Conservation (phyloP, 2,888 invertebrate species). For the Drosophila percnosoma region DNA sequence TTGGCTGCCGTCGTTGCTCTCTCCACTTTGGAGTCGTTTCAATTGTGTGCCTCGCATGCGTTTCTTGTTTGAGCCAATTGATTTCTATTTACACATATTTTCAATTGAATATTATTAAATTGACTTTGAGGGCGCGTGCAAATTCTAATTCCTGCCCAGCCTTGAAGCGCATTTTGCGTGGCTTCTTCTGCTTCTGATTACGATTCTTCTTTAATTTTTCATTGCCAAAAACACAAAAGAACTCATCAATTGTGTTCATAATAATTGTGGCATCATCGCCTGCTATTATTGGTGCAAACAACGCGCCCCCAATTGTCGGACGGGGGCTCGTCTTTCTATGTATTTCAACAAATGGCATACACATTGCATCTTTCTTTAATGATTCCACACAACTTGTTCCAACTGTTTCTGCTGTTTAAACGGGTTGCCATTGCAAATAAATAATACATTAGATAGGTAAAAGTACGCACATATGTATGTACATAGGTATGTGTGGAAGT, state of each 20-base stretch:
- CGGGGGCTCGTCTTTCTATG: conserved; percentile 65
- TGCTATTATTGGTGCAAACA: conserved; percentile 30
- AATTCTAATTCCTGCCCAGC: conserved; percentile 63
- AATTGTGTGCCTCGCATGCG: conserved; percentile 57
- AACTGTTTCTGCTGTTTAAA: conserved; percentile 37
- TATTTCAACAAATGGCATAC: conserved; percentile 64
- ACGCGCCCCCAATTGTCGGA: conserved; percentile 57
- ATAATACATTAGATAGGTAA: conserved; percentile 3
- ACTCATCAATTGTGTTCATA: conserved; percentile 28
- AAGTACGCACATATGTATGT: background rate
- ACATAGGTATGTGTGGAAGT: background rate
- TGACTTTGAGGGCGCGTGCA: conserved; percentile 78
- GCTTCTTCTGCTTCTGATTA: background rate
- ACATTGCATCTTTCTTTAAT: conserved; percentile 46
- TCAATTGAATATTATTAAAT: conserved; percentile 76
- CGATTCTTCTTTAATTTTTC: conserved; percentile 14
- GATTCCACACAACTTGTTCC: conserved; percentile 49
- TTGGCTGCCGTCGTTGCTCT: conserved; percentile 47
- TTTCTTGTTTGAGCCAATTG: conserved; percentile 61
- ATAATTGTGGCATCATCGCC: conserved; percentile 32
- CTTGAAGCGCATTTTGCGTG: conserved; percentile 64
- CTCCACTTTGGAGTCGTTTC: conserved; percentile 36
- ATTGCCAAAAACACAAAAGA: background rate
- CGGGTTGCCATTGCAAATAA: conserved; percentile 20
- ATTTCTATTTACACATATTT: conserved; percentile 77